phyloP scores from a whole-genome alignment of 2,888 invertebrate species.

The Palloptera scutellata region DNA sequence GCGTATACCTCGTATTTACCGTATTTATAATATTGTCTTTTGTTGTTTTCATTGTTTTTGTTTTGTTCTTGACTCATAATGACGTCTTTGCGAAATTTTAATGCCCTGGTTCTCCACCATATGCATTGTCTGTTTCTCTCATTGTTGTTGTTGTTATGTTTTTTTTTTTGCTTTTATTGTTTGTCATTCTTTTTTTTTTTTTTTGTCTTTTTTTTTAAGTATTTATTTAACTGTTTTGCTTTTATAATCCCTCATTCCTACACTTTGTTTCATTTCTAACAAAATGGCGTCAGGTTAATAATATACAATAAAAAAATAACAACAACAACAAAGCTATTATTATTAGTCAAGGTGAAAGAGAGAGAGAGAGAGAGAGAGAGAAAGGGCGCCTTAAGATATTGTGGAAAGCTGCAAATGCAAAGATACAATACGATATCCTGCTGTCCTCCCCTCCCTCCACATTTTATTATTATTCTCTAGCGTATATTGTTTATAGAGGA shows the following conservation, averaged over 20 bases:
- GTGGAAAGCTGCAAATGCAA: background rate
- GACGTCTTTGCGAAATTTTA: no score
- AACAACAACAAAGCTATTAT: background rate
- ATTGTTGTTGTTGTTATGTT: no score
- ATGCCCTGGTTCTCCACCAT: no score
- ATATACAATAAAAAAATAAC: background rate
- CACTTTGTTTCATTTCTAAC: background rate
- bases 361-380: background rate
- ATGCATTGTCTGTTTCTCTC: background rate
- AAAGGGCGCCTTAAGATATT: background rate
- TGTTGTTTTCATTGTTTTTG: conserved; percentile 33
- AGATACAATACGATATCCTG: background rate
- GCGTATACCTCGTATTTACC: conserved; percentile 12
- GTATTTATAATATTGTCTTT: conserved; percentile 17
- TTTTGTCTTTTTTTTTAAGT: no score
- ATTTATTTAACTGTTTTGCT: background rate
- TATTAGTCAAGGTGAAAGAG: conserved; percentile 10
- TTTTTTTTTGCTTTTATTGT: no score
- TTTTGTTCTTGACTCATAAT: conserved; percentile 14
- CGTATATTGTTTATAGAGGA: background rate
- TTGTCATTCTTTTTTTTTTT: no score
- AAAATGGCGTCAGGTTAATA: conserved; percentile 22
- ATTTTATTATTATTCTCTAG: background rate
- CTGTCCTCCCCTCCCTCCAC: background rate
- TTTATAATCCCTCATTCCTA: background rate